A percentile compares a stretch with the other conserved stretches of the same genome.
Conservation (phyloP, 2,113 vertebrate genomes). For the Orthonyx spaldingii region DNA sequence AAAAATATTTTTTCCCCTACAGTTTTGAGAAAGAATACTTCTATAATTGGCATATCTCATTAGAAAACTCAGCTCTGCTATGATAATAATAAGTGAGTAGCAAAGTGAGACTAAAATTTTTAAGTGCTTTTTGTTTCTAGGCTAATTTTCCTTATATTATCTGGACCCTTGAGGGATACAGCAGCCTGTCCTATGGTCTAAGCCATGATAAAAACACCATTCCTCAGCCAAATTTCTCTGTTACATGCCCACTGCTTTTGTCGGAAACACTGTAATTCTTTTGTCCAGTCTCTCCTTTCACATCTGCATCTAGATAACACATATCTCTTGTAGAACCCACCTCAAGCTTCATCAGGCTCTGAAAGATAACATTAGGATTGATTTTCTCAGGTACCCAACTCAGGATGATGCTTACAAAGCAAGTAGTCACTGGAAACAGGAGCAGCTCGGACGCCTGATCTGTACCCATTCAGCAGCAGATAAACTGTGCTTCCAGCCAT, state of each 20-base stretch:
- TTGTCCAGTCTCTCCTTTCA: not conserved
- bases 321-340: not conserved
- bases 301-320: fast-evolving
- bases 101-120: constrained; percentile 31
- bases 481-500: fast-evolving
- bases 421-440: not conserved
- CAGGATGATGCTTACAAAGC: not conserved
- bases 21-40: not conserved
- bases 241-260: not conserved
- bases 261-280: not conserved
- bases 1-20: not conserved
- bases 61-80: not conserved
- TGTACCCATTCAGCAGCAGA: not conserved
- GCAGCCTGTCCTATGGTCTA: constrained; percentile 12
- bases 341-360: not conserved
- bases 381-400: not conserved
- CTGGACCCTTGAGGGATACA: not conserved
- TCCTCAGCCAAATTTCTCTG: constrained; percentile 1
- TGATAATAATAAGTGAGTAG: not conserved
- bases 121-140: constrained; percentile 47
- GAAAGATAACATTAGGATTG: not conserved
- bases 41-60: not conserved
- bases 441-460: not conserved
- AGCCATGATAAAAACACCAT: constrained; percentile 4
- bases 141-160: constrained; percentile 31